Evolutionary conservation across 1,140 invertebrate genomes (phyloP).

Genomic region (Mactra quadrangularis): DNA sequence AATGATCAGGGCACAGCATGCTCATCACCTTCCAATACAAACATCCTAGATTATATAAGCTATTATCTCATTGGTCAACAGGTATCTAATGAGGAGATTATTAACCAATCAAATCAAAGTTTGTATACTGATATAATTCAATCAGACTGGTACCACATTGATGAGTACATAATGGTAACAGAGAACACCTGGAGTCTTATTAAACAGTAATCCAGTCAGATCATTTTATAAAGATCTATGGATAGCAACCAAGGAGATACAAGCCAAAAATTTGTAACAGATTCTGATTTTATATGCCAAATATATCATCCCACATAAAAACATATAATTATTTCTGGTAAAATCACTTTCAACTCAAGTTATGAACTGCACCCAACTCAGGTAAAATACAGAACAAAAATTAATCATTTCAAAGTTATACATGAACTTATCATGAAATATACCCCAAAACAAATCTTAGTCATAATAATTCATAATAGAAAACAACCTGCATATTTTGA

Average conservation of each 20-base stretch:
- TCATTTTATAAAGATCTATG: conserved; percentile 8
- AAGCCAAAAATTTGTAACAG: conserved; percentile 42
- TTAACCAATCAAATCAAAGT: conserved; percentile 34
- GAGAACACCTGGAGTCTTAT: conserved; percentile 31
- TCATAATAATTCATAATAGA: too few relatives aligned
- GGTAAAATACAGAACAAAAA: too few relatives aligned
- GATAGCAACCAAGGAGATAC: conserved; percentile 20
- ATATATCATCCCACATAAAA: not conserved
- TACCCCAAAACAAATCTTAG: too few relatives aligned
- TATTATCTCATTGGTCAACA: conserved; percentile 37
- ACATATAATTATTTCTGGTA: too few relatives aligned
- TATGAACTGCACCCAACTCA: too few relatives aligned
- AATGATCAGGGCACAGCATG: conserved; percentile 1
- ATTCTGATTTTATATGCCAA: conserved; percentile 17
- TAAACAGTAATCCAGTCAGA: conserved; percentile 23
- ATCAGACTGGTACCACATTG: not conserved
- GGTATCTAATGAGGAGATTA: conserved; percentile 41
- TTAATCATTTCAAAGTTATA: too few relatives aligned
- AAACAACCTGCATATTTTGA: too few relatives aligned
- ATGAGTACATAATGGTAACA: conserved; percentile 34
- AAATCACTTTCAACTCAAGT: too few relatives aligned
- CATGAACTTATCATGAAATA: too few relatives aligned
- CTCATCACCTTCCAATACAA: conserved; percentile 8
- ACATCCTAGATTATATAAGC: not conserved
- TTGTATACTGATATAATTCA: conserved; percentile 1